phyloP scores from a whole-genome alignment of 2,888 invertebrate genomes.

The Nineta flava region DNA sequence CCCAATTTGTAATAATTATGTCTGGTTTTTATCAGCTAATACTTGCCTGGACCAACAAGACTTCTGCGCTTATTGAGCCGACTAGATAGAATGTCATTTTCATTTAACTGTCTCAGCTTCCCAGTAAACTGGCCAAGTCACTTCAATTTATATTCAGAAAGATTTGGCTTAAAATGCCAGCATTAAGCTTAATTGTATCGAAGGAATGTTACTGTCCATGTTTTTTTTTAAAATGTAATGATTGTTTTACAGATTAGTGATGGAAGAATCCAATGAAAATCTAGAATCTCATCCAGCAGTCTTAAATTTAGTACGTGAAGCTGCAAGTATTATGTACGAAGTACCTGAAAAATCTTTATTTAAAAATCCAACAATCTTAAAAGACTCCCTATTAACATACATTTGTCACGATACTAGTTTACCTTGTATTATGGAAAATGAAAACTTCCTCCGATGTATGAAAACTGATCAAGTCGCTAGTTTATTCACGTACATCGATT shows the following conservation, averaged over 20 bases:
- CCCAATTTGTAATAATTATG: too few species aligned
- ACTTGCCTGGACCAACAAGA: too few species aligned
- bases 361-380: constrained; percentile 51
- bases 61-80: too few species aligned
- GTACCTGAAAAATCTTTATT: constrained; percentile 41
- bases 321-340: constrained; percentile 47
- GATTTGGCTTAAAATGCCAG: too few species aligned
- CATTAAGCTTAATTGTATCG: too few species aligned
- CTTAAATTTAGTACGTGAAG: constrained; percentile 47
- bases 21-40: too few species aligned
- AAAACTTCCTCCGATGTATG: constrained; percentile 37
- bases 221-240: too few species aligned
- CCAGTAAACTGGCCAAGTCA: too few species aligned
- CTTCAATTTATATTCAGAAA: too few species aligned
- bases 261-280: constrained; percentile 43
- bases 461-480: constrained; percentile 58
- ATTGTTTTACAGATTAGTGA: constrained; percentile 34
- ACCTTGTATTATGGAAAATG: constrained; percentile 46
- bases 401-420: constrained; percentile 70
- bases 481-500: constrained; percentile 67
- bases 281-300: constrained; percentile 61
- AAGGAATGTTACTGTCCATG: too few species aligned
- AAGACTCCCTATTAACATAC: constrained; percentile 70
- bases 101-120: too few species aligned
- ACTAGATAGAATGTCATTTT: too few species aligned